Conservation (phyloP, 2,113 vertebrate genomes). For the Notiomystis cincta region DNA sequence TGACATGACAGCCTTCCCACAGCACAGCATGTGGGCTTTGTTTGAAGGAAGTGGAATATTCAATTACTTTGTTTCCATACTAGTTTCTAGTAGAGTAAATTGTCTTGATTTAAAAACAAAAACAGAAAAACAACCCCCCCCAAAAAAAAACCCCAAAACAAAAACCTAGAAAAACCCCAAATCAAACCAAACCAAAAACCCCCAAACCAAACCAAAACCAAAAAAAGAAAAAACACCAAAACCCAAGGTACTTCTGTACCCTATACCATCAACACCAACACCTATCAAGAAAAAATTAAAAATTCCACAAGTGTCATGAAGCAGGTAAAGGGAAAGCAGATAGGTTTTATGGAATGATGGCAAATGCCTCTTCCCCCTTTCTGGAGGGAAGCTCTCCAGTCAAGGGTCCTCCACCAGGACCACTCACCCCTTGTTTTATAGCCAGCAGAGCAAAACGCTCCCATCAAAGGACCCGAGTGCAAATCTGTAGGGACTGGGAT, state of each 20-base stretch:
- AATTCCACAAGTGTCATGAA: neutral
- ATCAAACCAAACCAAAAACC: no score
- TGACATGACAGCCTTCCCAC: neutral
- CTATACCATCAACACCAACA: neutral
- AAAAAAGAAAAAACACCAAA: neutral
- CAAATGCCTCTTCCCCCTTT: neutral
- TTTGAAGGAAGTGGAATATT: neutral
- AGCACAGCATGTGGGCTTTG: neutral
- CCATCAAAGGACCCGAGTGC: accelerated
- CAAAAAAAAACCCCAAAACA: neutral
- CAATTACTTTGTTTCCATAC: neutral
- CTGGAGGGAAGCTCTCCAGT: neutral
- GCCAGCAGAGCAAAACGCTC: neutral
- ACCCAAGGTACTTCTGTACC: neutral
- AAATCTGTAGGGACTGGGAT: neutral
- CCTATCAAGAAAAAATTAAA: neutral
- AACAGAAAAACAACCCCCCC: no score
- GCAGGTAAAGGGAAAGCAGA: neutral
- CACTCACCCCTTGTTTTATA: neutral
- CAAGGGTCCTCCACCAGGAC: neutral
- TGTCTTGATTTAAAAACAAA: neutral
- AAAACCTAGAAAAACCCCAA: neutral
- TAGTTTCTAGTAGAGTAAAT: neutral
- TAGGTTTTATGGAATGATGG: neutral
- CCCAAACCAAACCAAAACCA: no score